Evolutionary conservation across 2,797 vertebrate genomes (phyloP).

Genomic region (Coracias cyanogaster): DNA sequence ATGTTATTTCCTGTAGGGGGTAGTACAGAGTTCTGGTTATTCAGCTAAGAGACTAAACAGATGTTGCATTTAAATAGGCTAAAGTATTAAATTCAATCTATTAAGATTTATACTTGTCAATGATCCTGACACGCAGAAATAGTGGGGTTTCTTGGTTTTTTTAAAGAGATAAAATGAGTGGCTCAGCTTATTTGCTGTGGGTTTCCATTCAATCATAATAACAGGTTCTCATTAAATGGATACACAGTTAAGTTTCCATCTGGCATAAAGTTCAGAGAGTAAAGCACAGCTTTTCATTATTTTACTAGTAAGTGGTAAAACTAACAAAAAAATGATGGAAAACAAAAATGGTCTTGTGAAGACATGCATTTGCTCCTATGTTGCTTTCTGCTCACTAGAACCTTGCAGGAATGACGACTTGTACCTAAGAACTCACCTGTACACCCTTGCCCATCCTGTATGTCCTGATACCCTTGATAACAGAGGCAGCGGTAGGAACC

Average conservation of each 20-base stretch:
- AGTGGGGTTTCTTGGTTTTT: background rate
- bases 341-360: background rate
- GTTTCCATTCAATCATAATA: background rate
- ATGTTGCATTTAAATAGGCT: constrained; percentile 12
- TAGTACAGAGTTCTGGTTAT: background rate
- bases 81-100: background rate
- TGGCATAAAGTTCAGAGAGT: background rate
- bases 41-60: constrained; percentile 59
- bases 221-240: background rate
- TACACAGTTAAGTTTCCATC: background rate
- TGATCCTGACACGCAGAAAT: background rate
- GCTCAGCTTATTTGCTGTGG: background rate
- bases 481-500: constrained; percentile 94
- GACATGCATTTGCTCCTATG: background rate
- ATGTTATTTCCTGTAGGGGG: constrained; percentile 33
- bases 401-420: background rate
- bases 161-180: background rate
- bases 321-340: background rate
- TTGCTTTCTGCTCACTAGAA: background rate
- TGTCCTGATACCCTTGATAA: constrained; percentile 91
- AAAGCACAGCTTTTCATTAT: background rate
- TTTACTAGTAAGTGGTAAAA: background rate
- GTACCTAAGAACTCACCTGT: constrained; percentile 83
- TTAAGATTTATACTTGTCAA: constrained; percentile 1
- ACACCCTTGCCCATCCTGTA: constrained; percentile 86